Evolutionary conservation across 2,797 vertebrate species (phyloP).

Genomic region (Scomberomorus guttatus): DNA sequence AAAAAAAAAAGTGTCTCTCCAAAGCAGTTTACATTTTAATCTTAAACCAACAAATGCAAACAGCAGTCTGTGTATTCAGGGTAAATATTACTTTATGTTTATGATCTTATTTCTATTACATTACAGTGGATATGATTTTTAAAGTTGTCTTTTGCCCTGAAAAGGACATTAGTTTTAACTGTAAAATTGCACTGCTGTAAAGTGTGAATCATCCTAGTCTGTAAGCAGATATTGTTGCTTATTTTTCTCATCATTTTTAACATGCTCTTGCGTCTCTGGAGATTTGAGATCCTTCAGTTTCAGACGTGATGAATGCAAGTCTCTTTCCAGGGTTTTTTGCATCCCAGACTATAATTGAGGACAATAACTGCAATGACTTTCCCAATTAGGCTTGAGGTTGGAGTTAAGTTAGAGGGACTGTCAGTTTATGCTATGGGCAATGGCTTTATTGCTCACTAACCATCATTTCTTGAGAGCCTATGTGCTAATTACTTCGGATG

Average conservation of each 20-base stretch:
- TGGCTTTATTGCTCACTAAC: constrained; percentile 98
- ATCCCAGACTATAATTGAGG: constrained; percentile 86
- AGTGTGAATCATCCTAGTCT: constrained; percentile 5
- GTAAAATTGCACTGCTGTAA: constrained; percentile 21
- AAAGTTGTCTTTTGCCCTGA: constrained; percentile 9
- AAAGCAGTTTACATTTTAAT: constrained; percentile 31
- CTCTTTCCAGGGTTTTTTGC: constrained; percentile 62
- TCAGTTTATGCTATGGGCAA: constrained; percentile 92
- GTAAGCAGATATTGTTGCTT: constrained; percentile 49
- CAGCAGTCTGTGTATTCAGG: background rate
- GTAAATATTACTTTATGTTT: background rate
- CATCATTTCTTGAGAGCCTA: constrained; percentile 94
- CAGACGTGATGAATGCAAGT: constrained; percentile 62
- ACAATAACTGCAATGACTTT: constrained; percentile 91
- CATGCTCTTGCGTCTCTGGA: constrained; percentile 50
- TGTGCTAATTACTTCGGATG: constrained; percentile 96
- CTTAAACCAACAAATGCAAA: constrained; percentile 19
- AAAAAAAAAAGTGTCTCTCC: background rate
- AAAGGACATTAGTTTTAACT: constrained; percentile 4
- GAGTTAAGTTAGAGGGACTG: constrained; percentile 92
- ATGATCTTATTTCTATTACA: constrained; percentile 2
- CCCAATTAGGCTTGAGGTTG: constrained; percentile 93
- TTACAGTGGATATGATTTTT: background rate
- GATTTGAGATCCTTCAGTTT: constrained; percentile 61
- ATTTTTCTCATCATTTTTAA: constrained; percentile 65